These are phyloP conservation scores for Myanophis thanlyinensis DNA, from an alignment of 2,113 vertebrate species.

Conservation along the genomic window DNA sequence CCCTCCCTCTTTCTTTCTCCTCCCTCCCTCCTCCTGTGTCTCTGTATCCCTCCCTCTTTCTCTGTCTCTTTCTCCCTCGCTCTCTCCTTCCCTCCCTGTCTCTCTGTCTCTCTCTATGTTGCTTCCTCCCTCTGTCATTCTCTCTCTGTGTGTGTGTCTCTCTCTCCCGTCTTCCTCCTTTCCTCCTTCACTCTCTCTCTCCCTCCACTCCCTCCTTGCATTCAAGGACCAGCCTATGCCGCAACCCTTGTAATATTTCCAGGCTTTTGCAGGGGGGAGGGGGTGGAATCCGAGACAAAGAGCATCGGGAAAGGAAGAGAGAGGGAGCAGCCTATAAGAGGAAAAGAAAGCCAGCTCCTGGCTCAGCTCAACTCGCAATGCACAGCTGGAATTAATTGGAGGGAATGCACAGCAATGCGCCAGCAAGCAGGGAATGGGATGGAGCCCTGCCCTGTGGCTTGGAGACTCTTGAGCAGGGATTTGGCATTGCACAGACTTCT, in stretches of 20 bases:
- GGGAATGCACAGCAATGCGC: conserved; percentile 50
- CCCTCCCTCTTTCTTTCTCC: too few relatives aligned
- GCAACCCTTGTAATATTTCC: neutral
- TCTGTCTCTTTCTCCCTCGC: too few relatives aligned
- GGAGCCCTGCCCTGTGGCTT: conserved; percentile 72
- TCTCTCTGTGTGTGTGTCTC: neutral
- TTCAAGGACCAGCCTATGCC: neutral
- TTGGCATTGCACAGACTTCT: conserved; percentile 63
- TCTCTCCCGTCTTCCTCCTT: too few relatives aligned
- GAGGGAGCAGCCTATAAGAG: neutral
- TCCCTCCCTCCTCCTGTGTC: too few relatives aligned
- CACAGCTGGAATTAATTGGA: conserved; percentile 72
- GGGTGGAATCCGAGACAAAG: fast-evolving
- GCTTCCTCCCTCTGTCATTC: too few relatives aligned
- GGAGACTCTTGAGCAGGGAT: conserved; percentile 55
- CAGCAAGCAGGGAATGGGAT: conserved; percentile 54
- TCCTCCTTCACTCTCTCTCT: too few relatives aligned
- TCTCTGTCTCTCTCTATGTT: too few relatives aligned
- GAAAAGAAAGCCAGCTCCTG: conserved; percentile 14
- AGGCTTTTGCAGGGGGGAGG: neutral
- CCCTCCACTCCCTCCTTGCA: neutral
- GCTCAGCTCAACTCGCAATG: conserved; percentile 41
- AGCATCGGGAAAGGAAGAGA: neutral
- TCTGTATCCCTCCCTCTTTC: too few relatives aligned
- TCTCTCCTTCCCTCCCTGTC: too few relatives aligned